phyloP scores from a whole-genome alignment of 2,797 vertebrate genomes.

The Anguilla anguilla region DNA sequence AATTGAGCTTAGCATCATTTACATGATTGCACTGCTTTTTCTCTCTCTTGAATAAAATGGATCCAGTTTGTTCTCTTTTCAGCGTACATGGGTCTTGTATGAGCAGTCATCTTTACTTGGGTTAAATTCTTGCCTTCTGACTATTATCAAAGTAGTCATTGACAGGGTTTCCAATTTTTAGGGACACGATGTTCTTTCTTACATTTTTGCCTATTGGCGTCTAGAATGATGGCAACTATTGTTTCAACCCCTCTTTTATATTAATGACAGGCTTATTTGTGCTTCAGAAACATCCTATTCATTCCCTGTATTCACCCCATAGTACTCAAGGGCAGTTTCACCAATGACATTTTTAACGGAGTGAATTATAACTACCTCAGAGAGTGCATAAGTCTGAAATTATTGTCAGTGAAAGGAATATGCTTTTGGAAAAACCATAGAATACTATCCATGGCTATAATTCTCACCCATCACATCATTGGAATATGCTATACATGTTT shows the following conservation, averaged over 20 bases:
- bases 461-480: neutral
- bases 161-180: neutral
- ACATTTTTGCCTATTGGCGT: neutral
- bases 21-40: slow-evolving; percentile 40
- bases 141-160: neutral
- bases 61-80: slow-evolving; percentile 8
- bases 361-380: neutral
- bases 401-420: neutral
- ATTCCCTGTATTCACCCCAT: neutral
- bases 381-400: neutral
- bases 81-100: neutral
- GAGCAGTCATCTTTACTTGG: slow-evolving; percentile 24
- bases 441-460: neutral
- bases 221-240: neutral
- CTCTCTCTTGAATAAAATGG: slow-evolving; percentile 12
- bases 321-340: neutral
- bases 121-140: neutral
- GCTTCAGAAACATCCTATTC: neutral
- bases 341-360: neutral
- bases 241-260: neutral
- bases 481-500: neutral
- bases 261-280: neutral
- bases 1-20: slow-evolving; percentile 40
- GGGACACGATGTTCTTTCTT: neutral
- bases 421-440: neutral